Base-by-base conservation (phyloP, 2,888 invertebrate species). In the Drosophila siamana region DNA sequence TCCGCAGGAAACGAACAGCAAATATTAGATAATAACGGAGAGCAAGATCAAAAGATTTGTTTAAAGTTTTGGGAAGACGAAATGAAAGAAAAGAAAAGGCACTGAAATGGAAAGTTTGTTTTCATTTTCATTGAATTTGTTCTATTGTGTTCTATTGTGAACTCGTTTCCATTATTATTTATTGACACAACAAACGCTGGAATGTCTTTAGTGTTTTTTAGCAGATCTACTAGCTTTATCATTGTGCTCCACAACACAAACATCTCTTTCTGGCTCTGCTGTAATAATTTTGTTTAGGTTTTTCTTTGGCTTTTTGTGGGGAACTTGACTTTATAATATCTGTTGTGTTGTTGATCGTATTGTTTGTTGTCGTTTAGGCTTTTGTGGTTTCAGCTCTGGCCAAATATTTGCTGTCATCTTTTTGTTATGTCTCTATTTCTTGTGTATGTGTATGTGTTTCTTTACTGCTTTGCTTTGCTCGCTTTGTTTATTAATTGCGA, bases 361-460 rank as follows among this genome's bases (percentile, higher is more conserved):
- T 38, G 36, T 64, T 59, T 74, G 55, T 70, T 69, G 63, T 46
- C 44, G 40, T 60, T 52, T 46, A 28, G 36, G 36, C 43, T 33
- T 19, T 69, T 56, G 33, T 43, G 36, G 48, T 43, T 78, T 66
- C 69, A 74, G 46, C 47, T 67, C 44, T 70, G 61, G 57, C 60
- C 86, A 88, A 82, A 82, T 82, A 88, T 82, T 82, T 82, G 79
- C 48, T 61, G 74, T 69, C 71, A 69, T 71, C 71, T 78, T 69
- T 65, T 30, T 47, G 6, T 74, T 60, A 48, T 57, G 36, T 33
- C 54, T 54, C 16, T 43, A 33, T 51, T n/a, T 26, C n/a, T n/a
- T n/a, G n/a, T 47, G 24, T 30, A 24, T 55, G 28, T 55, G 30
- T 41, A 5, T 36, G n/a, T n/a, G 36, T 46, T 40, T 44, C 46